Conservation (phyloP, 2,888 invertebrate species). For the Eumerus sabulonum region DNA sequence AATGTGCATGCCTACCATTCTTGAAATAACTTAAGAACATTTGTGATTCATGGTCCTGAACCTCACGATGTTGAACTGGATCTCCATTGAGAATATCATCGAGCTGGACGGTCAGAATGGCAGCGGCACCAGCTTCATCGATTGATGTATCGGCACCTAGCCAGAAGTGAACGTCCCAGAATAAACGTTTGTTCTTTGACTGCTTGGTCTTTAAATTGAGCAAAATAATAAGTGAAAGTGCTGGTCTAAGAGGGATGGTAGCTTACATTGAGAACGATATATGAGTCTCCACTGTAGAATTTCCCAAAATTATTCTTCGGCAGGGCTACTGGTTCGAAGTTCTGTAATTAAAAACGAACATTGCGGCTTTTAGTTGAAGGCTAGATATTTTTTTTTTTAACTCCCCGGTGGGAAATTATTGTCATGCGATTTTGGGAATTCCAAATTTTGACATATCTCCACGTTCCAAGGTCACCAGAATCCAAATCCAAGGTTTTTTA, state of each 20-base stretch:
- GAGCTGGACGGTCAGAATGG: constrained; percentile 88
- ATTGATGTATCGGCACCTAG: constrained; percentile 88
- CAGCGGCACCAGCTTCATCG: constrained; percentile 88
- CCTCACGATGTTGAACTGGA: constrained; percentile 92
- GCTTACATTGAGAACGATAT: constrained; percentile 89
- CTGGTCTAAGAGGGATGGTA: not conserved
- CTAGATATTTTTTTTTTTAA: too few relatives aligned
- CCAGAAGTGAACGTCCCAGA: constrained; percentile 94
- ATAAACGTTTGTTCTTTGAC: constrained; percentile 82
- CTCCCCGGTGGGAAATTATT: too few relatives aligned
- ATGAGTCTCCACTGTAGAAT: constrained; percentile 92
- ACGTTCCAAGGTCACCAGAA: too few relatives aligned
- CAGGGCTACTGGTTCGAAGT: constrained; percentile 88
- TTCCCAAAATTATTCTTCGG: constrained; percentile 87
- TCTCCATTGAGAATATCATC: constrained; percentile 91
- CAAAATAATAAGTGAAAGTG: not conserved
- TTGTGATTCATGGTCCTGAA: constrained; percentile 90
- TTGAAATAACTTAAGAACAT: constrained; percentile 89
- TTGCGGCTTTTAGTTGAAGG: too few relatives aligned
- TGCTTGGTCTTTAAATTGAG: constrained; percentile 83
- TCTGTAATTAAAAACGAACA: constrained; percentile 81
- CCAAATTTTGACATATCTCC: too few relatives aligned
- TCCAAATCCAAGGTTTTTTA: too few relatives aligned
- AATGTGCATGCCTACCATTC: constrained; percentile 78
- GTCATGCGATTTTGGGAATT: too few relatives aligned